Base-by-base conservation (phyloP, 2,888 invertebrate genomes). In the Andrena dorsata region DNA sequence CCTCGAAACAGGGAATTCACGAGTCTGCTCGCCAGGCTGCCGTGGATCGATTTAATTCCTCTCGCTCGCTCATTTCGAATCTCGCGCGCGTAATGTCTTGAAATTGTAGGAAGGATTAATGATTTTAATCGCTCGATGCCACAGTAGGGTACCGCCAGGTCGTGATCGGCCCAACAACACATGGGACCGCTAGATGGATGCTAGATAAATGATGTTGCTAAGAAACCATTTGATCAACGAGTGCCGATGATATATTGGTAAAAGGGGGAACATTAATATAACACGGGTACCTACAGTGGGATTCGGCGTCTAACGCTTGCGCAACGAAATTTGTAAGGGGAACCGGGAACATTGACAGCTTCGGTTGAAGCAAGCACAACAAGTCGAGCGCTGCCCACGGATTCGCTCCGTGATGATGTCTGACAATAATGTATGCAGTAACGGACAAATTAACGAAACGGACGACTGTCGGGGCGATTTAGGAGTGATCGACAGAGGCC, bases 161-260 rank as follows among this genome's bases (percentile, higher is more conserved):
- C 41, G 41, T 16, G 82, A 41, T 26, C 47, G 49, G 30, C 56
- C 68, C 53, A 32, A 56, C 47, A 10, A 63, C 23, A 32, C 63
- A 58, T 32, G 53, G 53, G 28, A 30, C 35, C 58, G 58, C 61
- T 70, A 26, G 71, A 63, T 28, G 56, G 49, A 61, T 49, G 51
- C 28, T 70, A 76, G 82, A 82, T 76, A 72, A 82, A 82, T 76
- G 76, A 76, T 64, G 71, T 64, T 82, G 71, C 72, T 35, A 23
- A 64, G 63, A 20, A 72, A 76, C 82, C 71, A 60, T 82, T 76
- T 41, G 82, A 81, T 82, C 82, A 47, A n/a, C 13, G 70, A 51
- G 49, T 30, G 71, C 35, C 70, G 65, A 82, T 76, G 82, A 82
- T 76, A 41, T 76, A 82, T 82, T 16, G 66, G 56, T 69, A 47